Evolutionary conservation across 2,888 invertebrate species (phyloP), one percentile per base, ranked within the genome.

Genomic region (Spodoptera littoralis): DNA sequence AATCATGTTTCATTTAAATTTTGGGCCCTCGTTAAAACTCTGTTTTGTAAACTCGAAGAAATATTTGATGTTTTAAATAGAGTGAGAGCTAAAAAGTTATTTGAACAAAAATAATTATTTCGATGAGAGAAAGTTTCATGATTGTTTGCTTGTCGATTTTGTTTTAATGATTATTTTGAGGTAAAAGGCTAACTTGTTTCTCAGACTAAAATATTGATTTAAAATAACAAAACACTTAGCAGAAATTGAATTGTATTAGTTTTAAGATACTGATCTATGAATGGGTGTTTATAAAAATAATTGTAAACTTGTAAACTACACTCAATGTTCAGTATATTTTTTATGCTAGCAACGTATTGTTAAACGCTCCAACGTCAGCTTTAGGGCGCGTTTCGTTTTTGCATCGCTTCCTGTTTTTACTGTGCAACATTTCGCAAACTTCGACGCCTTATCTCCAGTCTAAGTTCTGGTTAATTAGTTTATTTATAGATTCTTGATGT

Each of bases 391-490:
- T 70, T 77, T 75, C 67, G 79, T 77, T 78, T 5, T 77, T 65
- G 53, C 67, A 50, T 27, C 52, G 48, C 48, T 62, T 61, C 70
- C 50, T 60, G 78, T 78, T 78, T 78, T 79, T 79, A 67, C 74
- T 65, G 63, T 44, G 46, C 59, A 43, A 72, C 69, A 62, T 76
- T 70, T 60, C 45, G 48, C 68, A 59, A 77, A 78, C 59, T 78
- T 78, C 54, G 79, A 54, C 61, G 64, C 22, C 69, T 70, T 79
- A 77, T 77, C 76, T 79, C 4, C 42, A 60, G 57, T 58, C 71
- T 64, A 79, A 79, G 67, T 78, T 78, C 55, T 70, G 43, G 60
- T 78, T 78, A 79, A 79, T 78, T 78, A 70, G 74, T 78, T 78
- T 77, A 78, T 79, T 79, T 78, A 79, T 77, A 74, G 70, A 77